A percentile compares a stretch with the other conserved stretches of the same genome.
Conservation (phyloP, 2,797 vertebrate genomes). For the Trematomus bernacchii region DNA sequence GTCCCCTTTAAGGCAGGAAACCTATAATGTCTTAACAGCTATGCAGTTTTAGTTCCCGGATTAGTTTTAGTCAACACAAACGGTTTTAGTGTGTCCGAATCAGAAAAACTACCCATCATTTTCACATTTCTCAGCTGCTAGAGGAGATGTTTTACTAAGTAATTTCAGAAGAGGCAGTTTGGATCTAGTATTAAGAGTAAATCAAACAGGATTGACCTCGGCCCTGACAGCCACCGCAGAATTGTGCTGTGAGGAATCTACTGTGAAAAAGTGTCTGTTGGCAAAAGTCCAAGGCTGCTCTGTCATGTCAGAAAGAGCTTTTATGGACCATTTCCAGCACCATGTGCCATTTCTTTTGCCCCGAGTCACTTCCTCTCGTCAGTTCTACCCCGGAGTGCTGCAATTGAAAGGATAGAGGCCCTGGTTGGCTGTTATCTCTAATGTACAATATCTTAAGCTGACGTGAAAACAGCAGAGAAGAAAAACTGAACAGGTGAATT, state of each 20-base stretch:
- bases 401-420: constrained; percentile 31
- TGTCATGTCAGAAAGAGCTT: constrained; percentile 69
- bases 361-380: constrained; percentile 49
- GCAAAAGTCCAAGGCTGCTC: constrained; percentile 43
- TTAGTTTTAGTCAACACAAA: constrained; percentile 1
- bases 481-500: constrained; percentile 26
- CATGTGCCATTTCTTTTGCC: constrained; percentile 56
- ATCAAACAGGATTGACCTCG: constrained; percentile 39
- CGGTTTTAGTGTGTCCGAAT: constrained; percentile 6
- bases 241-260: constrained; percentile 12
- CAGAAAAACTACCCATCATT: constrained; percentile 6
- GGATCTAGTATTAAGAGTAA: constrained; percentile 14
- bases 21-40: constrained; percentile 1
- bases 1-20: constrained; percentile 30
- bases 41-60: neutral
- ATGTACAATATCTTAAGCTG: constrained; percentile 41
- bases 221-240: constrained; percentile 34
- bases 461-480: constrained; percentile 8
- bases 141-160: constrained; percentile 3
- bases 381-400: constrained; percentile 20
- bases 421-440: constrained; percentile 34
- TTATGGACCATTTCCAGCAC: constrained; percentile 72
- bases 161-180: constrained; percentile 22
- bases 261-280: constrained; percentile 43
- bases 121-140: neutral